Conservation (phyloP, 2,888 invertebrate genomes). For the Plagodis dolabraria region DNA sequence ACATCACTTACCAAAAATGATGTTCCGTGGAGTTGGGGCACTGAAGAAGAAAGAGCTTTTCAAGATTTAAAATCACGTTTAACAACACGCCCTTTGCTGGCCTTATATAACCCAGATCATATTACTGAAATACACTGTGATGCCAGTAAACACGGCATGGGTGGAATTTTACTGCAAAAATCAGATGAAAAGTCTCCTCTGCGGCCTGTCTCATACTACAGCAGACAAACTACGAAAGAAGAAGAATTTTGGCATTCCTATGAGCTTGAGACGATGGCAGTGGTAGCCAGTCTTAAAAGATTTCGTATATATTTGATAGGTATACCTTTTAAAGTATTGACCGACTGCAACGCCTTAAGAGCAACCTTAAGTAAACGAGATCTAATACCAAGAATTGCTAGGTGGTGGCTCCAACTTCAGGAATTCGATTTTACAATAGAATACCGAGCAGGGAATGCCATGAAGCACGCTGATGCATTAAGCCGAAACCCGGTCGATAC, state of each 20-base stretch:
- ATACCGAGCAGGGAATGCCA: no score
- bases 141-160: slow-evolving; percentile 46
- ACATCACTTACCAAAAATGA: slow-evolving; percentile 22
- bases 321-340: slow-evolving; percentile 35
- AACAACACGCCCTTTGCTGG: no score
- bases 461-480: no score
- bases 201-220: slow-evolving; percentile 38
- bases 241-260: slow-evolving; percentile 28
- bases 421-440: no score
- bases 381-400: slow-evolving; percentile 30
- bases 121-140: neutral
- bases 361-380: slow-evolving; percentile 34
- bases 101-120: no score
- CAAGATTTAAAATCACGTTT: no score
- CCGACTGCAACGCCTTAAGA: slow-evolving; percentile 37
- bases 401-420: slow-evolving; percentile 11
- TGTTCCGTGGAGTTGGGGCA: no score
- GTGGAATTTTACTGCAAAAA: slow-evolving; percentile 49
- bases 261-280: slow-evolving; percentile 16
- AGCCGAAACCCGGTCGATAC: no score
- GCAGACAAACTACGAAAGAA: slow-evolving; percentile 33
- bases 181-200: slow-evolving; percentile 11
- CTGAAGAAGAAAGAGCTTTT: no score
- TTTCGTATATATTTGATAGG: slow-evolving; percentile 38
- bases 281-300: slow-evolving; percentile 2